Evolutionary conservation across 2,888 invertebrate genomes (phyloP).

Genomic region (Drosophila silvestris): DNA sequence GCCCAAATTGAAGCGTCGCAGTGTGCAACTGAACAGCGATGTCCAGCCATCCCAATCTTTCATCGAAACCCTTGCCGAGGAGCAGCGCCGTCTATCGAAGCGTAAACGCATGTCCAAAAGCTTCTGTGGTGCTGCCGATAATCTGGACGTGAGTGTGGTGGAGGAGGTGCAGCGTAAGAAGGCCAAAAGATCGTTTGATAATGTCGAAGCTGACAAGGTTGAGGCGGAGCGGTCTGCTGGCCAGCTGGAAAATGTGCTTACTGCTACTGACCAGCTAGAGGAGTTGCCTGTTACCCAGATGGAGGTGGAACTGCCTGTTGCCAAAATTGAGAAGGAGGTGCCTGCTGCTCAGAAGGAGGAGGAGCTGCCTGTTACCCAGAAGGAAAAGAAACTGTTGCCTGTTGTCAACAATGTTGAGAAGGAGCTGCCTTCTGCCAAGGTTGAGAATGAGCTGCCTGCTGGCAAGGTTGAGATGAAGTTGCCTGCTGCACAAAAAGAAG

Average conservation of each 20-base stretch:
- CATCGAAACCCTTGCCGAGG: constrained; percentile 71
- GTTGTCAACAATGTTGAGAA: background rate
- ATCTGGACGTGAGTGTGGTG: constrained; percentile 8
- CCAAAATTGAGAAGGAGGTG: background rate
- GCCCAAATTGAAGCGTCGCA: constrained; percentile 55
- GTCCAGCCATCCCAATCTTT: constrained; percentile 80
- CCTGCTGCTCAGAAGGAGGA: background rate
- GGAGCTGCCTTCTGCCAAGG: background rate
- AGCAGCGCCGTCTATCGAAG: constrained; percentile 42
- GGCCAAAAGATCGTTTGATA: constrained; percentile 1
- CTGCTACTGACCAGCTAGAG: background rate
- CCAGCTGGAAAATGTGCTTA: background rate
- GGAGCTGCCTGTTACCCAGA: background rate
- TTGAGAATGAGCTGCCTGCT: background rate
- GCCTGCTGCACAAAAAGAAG: background rate
- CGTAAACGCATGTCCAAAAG: constrained; percentile 79
- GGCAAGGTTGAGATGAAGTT: background rate
- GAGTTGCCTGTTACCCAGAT: background rate
- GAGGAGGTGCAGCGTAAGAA: constrained; percentile 38
- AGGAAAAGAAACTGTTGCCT: background rate
- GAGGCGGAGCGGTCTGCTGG: background rate
- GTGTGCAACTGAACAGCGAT: constrained; percentile 46
- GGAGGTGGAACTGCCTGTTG: background rate
- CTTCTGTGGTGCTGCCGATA: constrained; percentile 62
- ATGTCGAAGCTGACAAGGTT: background rate